Evolutionary conservation across 2,888 invertebrate genomes (phyloP).

Genomic region (Oasisia sp.): DNA sequence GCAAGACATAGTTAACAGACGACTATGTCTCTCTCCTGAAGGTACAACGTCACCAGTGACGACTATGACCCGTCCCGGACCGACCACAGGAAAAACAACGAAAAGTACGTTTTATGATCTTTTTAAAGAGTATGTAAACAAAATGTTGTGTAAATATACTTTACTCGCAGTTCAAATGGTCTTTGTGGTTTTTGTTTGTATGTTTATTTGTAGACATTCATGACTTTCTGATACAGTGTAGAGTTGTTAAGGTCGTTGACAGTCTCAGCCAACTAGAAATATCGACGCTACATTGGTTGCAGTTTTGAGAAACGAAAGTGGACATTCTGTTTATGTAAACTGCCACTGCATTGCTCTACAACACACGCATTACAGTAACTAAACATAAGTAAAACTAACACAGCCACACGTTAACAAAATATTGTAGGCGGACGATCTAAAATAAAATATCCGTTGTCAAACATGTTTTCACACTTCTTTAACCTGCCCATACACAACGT

Average conservation of each 20-base stretch:
- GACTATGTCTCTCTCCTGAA: slow-evolving; percentile 35
- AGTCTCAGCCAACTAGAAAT: too few relatives aligned
- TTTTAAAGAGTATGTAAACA: neutral
- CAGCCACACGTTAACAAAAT: neutral
- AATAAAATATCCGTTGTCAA: neutral
- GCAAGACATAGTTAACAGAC: neutral
- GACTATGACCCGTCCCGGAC: slow-evolving; percentile 62
- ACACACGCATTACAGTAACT: too few relatives aligned
- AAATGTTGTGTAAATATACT: neutral
- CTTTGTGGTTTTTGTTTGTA: neutral
- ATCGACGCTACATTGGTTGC: too few relatives aligned
- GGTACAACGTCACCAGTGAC: slow-evolving; percentile 65
- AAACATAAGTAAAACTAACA: too few relatives aligned
- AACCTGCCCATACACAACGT: neutral
- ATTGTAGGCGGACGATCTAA: neutral
- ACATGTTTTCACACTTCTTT: neutral
- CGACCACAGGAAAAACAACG: slow-evolving; percentile 53
- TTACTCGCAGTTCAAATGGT: neutral
- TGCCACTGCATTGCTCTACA: too few relatives aligned
- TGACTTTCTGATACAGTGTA: too few relatives aligned
- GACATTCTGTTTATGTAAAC: too few relatives aligned
- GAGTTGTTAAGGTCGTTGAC: too few relatives aligned
- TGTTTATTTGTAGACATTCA: too few relatives aligned
- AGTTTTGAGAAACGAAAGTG: too few relatives aligned
- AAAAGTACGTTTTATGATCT: slow-evolving; percentile 44